These are phyloP conservation scores for Orbicella faveolata DNA, from an alignment of 64 coral and sea anemone genomes.

Conservation along the genomic window DNA sequence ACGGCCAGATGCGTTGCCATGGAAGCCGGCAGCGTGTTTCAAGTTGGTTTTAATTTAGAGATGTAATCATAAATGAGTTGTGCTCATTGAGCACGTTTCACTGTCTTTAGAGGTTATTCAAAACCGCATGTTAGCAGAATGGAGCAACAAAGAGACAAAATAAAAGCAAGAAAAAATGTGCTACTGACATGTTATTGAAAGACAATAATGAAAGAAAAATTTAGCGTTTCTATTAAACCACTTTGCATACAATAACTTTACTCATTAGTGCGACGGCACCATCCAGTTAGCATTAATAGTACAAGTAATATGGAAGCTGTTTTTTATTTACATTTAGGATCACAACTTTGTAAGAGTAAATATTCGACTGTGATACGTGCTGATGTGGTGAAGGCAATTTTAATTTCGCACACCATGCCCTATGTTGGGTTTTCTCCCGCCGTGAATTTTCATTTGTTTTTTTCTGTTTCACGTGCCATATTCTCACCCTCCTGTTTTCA, in stretches of 20 bases:
- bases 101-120: not conserved
- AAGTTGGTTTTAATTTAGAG: not conserved
- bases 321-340: slow-evolving; percentile 14
- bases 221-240: not conserved
- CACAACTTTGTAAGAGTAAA: not conserved
- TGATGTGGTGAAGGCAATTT: slow-evolving; percentile 2
- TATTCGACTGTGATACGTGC: not conserved
- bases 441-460: not conserved
- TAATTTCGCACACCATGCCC: not conserved
- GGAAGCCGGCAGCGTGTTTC: not conserved
- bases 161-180: too few species aligned
- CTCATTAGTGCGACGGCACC: not conserved
- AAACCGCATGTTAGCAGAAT: not conserved
- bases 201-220: not conserved
- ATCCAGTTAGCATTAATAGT: slow-evolving; percentile 26
- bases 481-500: not conserved
- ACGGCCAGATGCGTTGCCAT: slow-evolving; percentile 1
- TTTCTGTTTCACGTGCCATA: slow-evolving; percentile 10
- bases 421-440: not conserved
- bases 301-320: not conserved
- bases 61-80: not conserved
- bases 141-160: not conserved
- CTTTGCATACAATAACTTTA: slow-evolving; percentile 8
- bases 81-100: not conserved
- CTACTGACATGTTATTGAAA: too few species aligned